These are phyloP conservation scores for Napeogenes inachia DNA, from an alignment of 2,888 invertebrate genomes.

Conservation along the genomic window DNA sequence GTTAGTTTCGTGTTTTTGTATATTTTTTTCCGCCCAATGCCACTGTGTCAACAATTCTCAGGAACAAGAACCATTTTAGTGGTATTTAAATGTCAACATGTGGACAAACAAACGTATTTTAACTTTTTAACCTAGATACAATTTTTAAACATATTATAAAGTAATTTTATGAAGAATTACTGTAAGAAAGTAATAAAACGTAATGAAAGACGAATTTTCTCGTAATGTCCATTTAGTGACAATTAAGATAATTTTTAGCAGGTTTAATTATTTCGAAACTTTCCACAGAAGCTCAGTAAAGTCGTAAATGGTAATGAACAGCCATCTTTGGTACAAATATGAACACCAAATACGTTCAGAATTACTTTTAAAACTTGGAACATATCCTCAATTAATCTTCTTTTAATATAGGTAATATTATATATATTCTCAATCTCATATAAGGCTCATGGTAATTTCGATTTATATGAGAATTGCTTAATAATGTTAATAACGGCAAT, in stretches of 20 bases:
- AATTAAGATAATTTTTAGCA: conserved; percentile 36
- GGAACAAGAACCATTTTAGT: conserved; percentile 20
- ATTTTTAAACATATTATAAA: background rate
- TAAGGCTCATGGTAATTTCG: background rate
- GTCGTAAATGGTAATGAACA: conserved; percentile 23
- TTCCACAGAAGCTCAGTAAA: conserved; percentile 33
- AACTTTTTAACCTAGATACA: background rate
- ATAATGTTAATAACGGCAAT: too few relatives aligned
- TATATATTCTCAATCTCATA: background rate
- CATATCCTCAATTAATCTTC: conserved; percentile 8
- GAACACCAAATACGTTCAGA: conserved; percentile 13
- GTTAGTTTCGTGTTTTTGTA: conserved; percentile 64
- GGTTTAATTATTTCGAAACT: conserved; percentile 30
- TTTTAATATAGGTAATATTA: background rate
- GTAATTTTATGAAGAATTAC: too few relatives aligned
- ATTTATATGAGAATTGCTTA: background rate
- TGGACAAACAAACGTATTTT: conserved; percentile 7
- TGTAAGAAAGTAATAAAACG: background rate
- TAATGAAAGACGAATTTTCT: conserved; percentile 12
- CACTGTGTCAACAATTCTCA: conserved; percentile 61
- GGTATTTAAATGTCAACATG: conserved; percentile 12
- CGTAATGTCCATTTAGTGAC: conserved; percentile 32
- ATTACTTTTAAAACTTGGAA: conserved; percentile 8
- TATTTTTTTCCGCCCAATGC: conserved; percentile 48
- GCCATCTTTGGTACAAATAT: conserved; percentile 25